Evolutionary conservation across 1,140 invertebrate genomes (phyloP), one percentile per base, ranked within the genome.

Genomic region (Aphelinus certus): DNA sequence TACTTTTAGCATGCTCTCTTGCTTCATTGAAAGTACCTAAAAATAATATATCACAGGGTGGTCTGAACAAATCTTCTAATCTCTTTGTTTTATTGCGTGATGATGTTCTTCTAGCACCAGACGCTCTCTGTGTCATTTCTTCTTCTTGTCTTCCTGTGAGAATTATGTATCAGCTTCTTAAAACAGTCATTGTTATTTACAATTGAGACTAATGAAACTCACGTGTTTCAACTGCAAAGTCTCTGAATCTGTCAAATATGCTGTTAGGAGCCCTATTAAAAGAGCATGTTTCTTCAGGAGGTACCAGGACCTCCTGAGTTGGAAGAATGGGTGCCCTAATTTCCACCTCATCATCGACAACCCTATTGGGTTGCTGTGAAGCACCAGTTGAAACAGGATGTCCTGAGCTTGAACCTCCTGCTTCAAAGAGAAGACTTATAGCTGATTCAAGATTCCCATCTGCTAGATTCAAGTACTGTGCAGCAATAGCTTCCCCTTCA

Each of bases 21-120:
- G 92, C 94, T 83, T 91, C 85, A 9, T 90, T 87, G 79, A 94
- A 92, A 47, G 91, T 89, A 43, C 94, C 94, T 73, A 91, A 88
- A 81, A 90, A 92, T 46, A 93, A 89, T 47, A 95, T 88, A 81
- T 95, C 93, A 71, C 92, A 89, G 1, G 94, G 94, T 53, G 94
- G 94, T 76, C 93, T 88, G 81, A 94, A 95, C 6, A 95, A 84
- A 82, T 94, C 93, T 85, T 94, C 93, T 51, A 95, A 83, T 65
- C 92, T 91, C 79, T 88, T 88, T 57, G 81, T 79, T 78, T 83
- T 86, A 63, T 55, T 71, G 45, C 80, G 73, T 7, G 80, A 77
- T n/a, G 81, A 80, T 48, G 78, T 76, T 63, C 91, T 91, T 69
- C 81, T 87, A 3, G 79, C 63, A 1, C 82, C 83, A 7, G 78